Evolutionary conservation across 2,113 vertebrate genomes (phyloP), one percentile per base, ranked within the genome.

Genomic region (Pachyramphus minor): DNA sequence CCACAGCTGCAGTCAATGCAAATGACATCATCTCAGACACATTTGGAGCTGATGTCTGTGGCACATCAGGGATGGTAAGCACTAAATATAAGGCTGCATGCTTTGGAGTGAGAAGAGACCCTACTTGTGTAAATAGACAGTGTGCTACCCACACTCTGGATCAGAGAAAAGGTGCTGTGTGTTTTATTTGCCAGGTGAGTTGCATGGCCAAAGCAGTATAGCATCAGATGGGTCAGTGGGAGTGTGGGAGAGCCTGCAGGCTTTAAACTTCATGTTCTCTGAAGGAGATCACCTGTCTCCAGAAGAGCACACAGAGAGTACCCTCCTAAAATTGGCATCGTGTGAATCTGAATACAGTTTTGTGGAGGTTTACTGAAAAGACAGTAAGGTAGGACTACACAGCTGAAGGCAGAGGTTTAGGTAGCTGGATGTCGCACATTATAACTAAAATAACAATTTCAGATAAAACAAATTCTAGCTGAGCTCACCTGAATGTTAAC

Each of bases 121-220:
- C 64, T 47, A 39, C 18, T 27, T 2, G 0, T 24, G 21, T 18
- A 68, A 72, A 42, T 13, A 10, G 20, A 20, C 0, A 0, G 11
- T 58, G 30, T 64, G 23, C 8, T 21, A 84, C 5, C 20, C 37
- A 50, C 23, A 9, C 4, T 62, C 27, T 47, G 44, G 30, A 35
- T 73, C 21, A 84, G 23, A 47, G 30, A 73, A 84, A 80, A 84
- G n/a, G 5, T 2, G 0, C 11, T 52, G 33, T 18, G 10, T 8
- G 6, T 73, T 80, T 76, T 69, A 28, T 84, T 87, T 77, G 67
- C n/a, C 9, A 60, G 11, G 8, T 77, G 49, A 87, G 10, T 19
- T 56, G 14, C 30, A 52, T 7, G 31, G 41, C 7, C 20, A 60
- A 73, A 84, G 19, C n/a, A 83, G 3, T 24, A 68, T 23, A 33